Evolutionary conservation across 2,113 vertebrate species (phyloP).

Genomic region (Tupaia tana): DNA sequence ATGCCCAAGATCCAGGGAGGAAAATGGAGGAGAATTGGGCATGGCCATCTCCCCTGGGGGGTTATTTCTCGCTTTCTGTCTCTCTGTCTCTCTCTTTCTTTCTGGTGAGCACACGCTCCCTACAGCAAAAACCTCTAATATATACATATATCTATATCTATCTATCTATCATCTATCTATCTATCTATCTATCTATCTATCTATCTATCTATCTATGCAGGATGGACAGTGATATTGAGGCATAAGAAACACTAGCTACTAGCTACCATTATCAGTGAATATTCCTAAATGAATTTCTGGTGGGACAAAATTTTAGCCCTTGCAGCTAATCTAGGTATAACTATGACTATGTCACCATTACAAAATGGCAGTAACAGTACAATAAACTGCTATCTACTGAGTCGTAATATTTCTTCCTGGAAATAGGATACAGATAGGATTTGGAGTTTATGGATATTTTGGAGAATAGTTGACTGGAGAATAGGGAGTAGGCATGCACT

Average conservation of each 20-base stretch:
- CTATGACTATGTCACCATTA: background rate
- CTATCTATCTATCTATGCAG: too few species aligned
- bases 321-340: background rate
- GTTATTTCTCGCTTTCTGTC: too few species aligned
- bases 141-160: too few species aligned
- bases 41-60: too few species aligned
- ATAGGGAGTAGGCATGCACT: background rate
- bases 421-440: background rate
- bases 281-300: background rate
- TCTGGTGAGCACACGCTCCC: too few species aligned
- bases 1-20: too few species aligned
- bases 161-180: too few species aligned
- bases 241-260: background rate
- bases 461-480: background rate
- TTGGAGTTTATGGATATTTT: background rate
- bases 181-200: too few species aligned
- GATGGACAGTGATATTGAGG: background rate
- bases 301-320: background rate
- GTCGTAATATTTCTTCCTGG: background rate
- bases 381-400: background rate
- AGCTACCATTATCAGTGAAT: background rate
- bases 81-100: too few species aligned
- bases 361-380: background rate
- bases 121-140: too few species aligned
- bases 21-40: too few species aligned